These are phyloP conservation scores for Crotalus tigris DNA, from an alignment of 2,113 vertebrate genomes.

Conservation along the genomic window DNA sequence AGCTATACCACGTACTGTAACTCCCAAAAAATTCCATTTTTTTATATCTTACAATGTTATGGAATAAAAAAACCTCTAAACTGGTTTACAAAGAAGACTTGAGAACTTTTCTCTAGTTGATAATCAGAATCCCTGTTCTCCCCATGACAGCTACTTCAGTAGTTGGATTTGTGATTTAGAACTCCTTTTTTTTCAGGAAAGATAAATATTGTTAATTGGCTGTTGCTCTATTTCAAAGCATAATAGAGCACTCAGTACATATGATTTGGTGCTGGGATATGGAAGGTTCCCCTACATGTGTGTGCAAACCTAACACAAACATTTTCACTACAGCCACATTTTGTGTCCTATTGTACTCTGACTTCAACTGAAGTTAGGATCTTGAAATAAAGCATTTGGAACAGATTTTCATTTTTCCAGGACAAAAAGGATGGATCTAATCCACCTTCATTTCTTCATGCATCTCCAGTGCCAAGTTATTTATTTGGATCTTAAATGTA, in stretches of 20 bases:
- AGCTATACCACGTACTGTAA: not conserved
- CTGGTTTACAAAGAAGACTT: not conserved
- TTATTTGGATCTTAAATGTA: not conserved
- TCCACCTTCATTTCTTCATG: not conserved
- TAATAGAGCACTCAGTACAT: not conserved
- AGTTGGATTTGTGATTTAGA: not conserved
- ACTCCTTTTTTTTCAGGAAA: not conserved
- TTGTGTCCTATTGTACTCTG: not conserved
- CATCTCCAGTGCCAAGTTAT: not conserved
- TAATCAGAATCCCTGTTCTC: not conserved
- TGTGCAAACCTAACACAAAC: not conserved
- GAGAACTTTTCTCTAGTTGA: not conserved
- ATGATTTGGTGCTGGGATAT: not conserved
- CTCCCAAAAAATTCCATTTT: not conserved
- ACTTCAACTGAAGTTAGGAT: not conserved
- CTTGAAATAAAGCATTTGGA: not conserved
- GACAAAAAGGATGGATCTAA: not conserved
- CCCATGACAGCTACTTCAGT: not conserved
- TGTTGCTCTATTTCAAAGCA: not conserved
- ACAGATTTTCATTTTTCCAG: not conserved
- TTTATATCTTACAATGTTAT: not conserved
- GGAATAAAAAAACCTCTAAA: not conserved
- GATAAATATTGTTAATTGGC: not conserved
- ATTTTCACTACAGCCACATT: not conserved
- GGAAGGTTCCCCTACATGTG: not conserved